Conservation (phyloP, 2,113 vertebrate genomes). For the Muscicapa adusta region DNA sequence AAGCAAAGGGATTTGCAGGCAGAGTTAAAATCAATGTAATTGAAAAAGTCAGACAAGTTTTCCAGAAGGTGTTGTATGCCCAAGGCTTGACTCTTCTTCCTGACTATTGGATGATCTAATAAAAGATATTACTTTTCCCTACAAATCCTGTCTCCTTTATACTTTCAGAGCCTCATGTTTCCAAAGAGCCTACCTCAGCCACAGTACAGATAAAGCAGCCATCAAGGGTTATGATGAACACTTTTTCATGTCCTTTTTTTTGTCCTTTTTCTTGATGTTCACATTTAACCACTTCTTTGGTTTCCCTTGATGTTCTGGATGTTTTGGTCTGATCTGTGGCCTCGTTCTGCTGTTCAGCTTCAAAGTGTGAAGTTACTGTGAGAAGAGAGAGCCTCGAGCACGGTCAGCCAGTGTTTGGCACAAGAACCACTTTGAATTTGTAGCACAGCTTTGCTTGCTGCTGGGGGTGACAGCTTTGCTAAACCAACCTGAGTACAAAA, state of each 20-base stretch:
- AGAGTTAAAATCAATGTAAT: background rate
- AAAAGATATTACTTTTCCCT: constrained; percentile 45
- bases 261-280: constrained; percentile 40
- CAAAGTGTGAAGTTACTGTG: background rate
- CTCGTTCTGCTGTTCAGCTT: constrained; percentile 12
- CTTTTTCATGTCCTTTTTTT: background rate
- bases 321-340: constrained; percentile 53
- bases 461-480: background rate
- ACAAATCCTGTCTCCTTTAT: constrained; percentile 45
- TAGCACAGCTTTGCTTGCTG: background rate
- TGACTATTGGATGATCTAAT: constrained; percentile 28
- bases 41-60: constrained; percentile 30
- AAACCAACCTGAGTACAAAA: background rate
- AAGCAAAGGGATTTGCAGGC: background rate
- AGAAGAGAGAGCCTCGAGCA: background rate
- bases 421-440: background rate
- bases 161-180: constrained; percentile 26
- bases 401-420: background rate
- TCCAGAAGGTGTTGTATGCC: constrained; percentile 16
- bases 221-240: constrained; percentile 20
- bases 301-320: constrained; percentile 43
- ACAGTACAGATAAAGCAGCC: background rate
- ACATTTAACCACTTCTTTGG: constrained; percentile 29
- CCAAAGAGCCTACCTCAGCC: constrained; percentile 18
- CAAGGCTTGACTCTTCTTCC: constrained; percentile 24